These are phyloP conservation scores for Microcebus murinus DNA, from an alignment of 2,113 vertebrate genomes.

Conservation along the genomic window DNA sequence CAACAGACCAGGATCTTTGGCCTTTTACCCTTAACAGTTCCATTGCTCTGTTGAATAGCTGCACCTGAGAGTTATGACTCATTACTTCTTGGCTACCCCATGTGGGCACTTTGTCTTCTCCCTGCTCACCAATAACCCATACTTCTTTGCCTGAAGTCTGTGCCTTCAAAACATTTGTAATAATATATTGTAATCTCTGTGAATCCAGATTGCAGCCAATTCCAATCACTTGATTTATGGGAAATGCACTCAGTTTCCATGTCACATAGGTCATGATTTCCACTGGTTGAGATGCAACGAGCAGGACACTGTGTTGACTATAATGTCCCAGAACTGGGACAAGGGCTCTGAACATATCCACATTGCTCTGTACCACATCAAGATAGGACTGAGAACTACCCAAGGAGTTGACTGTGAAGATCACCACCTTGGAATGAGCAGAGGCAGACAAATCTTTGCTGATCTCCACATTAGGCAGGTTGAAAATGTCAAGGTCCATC, in stretches of 20 bases:
- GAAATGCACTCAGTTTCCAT: slow-evolving; percentile 94
- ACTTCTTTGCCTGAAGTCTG: slow-evolving; percentile 86
- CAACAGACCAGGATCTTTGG: too few species aligned
- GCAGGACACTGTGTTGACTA: slow-evolving; percentile 89
- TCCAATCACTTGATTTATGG: slow-evolving; percentile 91
- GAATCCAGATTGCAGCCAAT: slow-evolving; percentile 96
- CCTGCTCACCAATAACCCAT: slow-evolving; percentile 96
- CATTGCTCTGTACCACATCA: slow-evolving; percentile 94
- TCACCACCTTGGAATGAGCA: slow-evolving; percentile 91
- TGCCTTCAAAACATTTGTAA: slow-evolving; percentile 87
- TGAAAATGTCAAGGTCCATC: slow-evolving; percentile 95
- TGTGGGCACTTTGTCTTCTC: slow-evolving; percentile 95
- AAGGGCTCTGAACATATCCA: slow-evolving; percentile 92
- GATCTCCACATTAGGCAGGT: slow-evolving; percentile 92
- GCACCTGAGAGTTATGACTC: too few species aligned
- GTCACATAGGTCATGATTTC: slow-evolving; percentile 96
- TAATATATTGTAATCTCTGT: slow-evolving; percentile 89
- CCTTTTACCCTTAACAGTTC: too few species aligned
- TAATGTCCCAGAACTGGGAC: slow-evolving; percentile 89
- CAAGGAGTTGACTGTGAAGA: slow-evolving; percentile 94
- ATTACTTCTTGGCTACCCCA: too few species aligned
- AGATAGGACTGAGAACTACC: slow-evolving; percentile 93
- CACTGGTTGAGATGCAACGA: slow-evolving; percentile 96
- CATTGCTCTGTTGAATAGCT: too few species aligned
- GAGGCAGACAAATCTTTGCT: slow-evolving; percentile 94